phyloP scores from a whole-genome alignment of 2,113 vertebrate genomes.

The Cepphus grylle region DNA sequence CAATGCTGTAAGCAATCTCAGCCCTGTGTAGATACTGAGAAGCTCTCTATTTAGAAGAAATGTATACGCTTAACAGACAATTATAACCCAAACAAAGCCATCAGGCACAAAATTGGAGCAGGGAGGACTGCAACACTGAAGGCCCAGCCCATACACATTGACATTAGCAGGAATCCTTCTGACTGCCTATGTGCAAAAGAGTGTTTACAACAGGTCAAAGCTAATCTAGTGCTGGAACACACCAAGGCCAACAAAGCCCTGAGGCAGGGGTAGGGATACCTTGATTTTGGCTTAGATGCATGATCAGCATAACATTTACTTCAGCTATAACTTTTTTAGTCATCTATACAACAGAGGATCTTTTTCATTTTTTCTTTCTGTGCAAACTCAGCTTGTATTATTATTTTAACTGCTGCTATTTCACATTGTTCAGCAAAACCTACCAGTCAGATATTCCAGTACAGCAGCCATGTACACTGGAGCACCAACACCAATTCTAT shows the following conservation, averaged over 20 bases:
- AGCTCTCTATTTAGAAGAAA: background rate
- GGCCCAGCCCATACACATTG: background rate
- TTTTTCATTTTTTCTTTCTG: background rate
- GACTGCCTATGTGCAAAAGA: background rate
- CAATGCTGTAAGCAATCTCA: background rate
- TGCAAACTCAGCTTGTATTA: background rate
- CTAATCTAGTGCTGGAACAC: background rate
- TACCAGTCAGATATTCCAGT: conserved; percentile 95
- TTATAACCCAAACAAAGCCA: background rate
- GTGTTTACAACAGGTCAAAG: background rate
- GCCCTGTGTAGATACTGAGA: background rate
- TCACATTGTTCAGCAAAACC: conserved; percentile 45
- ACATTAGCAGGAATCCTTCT: background rate
- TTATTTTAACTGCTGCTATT: background rate
- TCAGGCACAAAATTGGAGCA: background rate
- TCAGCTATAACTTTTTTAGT: background rate
- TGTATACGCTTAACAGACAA: background rate
- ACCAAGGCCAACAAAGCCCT: background rate
- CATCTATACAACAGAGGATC: background rate
- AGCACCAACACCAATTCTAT: conserved; percentile 93
- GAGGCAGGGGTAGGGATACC: background rate
- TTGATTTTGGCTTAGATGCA: background rate
- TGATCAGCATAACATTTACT: background rate
- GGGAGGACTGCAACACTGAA: background rate
- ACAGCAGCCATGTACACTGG: conserved; percentile 98